phyloP scores from a whole-genome alignment of 1,140 invertebrate species.

The Drosophila sechellia region DNA sequence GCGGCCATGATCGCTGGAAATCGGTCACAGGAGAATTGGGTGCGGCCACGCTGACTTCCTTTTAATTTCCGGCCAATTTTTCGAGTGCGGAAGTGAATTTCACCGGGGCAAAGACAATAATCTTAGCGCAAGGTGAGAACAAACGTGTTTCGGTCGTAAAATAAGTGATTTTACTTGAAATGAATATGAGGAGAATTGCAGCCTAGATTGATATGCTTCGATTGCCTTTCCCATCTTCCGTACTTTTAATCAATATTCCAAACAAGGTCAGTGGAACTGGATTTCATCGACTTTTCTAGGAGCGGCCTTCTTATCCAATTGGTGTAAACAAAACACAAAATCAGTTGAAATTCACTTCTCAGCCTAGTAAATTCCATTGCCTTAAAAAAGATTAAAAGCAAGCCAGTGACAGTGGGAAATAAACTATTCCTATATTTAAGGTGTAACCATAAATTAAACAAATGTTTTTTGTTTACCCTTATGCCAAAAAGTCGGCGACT shows the following conservation, averaged over 20 bases:
- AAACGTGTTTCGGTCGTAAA: conserved; percentile 62
- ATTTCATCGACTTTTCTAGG: conserved; percentile 33
- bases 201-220: conserved; percentile 40
- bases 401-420: conserved; percentile 2
- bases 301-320: background rate
- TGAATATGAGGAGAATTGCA: conserved; percentile 36
- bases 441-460: conserved; percentile 8
- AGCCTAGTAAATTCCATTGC: background rate
- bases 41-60: conserved; percentile 9
- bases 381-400: background rate
- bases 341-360: background rate
- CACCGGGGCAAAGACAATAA: conserved; percentile 65
- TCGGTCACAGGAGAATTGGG: conserved; percentile 27
- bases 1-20: conserved; percentile 60
- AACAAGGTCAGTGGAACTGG: conserved; percentile 31
- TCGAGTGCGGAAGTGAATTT: conserved; percentile 49
- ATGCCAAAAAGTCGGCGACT: conserved; percentile 22
- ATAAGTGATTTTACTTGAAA: conserved; percentile 44
- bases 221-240: conserved; percentile 41
- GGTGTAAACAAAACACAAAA: conserved; percentile 4
- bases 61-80: conserved; percentile 11
- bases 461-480: conserved; percentile 10
- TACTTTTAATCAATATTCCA: conserved; percentile 41
- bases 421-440: conserved; percentile 1
- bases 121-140: conserved; percentile 63